Evolutionary conservation across 2,888 invertebrate species (phyloP).

Genomic region (Bombyx huttoni): DNA sequence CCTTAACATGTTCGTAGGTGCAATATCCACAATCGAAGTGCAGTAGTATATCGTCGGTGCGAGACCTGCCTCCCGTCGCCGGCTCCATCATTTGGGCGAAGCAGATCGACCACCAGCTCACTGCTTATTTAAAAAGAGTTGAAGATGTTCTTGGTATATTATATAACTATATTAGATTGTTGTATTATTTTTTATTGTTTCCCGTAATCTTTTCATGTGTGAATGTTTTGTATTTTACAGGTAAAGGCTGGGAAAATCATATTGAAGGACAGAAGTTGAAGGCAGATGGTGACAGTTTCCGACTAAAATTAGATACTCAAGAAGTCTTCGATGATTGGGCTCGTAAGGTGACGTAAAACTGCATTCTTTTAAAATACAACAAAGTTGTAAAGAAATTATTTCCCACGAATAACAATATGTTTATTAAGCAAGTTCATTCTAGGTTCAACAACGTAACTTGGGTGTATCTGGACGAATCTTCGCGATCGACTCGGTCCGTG

Average conservation of each 20-base stretch:
- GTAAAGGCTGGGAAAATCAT: constrained; percentile 99
- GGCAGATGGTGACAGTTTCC: constrained; percentile 97
- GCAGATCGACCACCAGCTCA: constrained; percentile 97
- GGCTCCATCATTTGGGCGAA: constrained; percentile 99
- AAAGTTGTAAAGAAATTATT: neutral
- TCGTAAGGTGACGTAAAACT: constrained; percentile 72
- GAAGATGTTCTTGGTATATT: constrained; percentile 93
- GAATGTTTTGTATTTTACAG: constrained; percentile 35
- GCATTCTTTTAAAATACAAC: neutral
- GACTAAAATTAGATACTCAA: constrained; percentile 94
- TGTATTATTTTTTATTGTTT: too few relatives aligned
- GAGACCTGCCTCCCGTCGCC: constrained; percentile 96
- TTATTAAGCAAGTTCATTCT: neutral
- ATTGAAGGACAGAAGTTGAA: constrained; percentile 98
- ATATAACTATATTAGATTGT: too few relatives aligned
- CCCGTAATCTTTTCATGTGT: too few relatives aligned
- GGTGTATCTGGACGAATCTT: constrained; percentile 96
- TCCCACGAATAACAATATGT: neutral
- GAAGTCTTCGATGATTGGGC: constrained; percentile 99
- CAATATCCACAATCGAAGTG: constrained; percentile 97
- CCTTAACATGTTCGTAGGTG: constrained; percentile 65
- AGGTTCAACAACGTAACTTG: constrained; percentile 92
- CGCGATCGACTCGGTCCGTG: constrained; percentile 87
- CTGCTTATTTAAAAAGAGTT: constrained; percentile 95
- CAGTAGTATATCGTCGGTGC: constrained; percentile 89